Evolutionary conservation across 1,140 invertebrate species (phyloP).

Genomic region (Conopomorpha cramerella): DNA sequence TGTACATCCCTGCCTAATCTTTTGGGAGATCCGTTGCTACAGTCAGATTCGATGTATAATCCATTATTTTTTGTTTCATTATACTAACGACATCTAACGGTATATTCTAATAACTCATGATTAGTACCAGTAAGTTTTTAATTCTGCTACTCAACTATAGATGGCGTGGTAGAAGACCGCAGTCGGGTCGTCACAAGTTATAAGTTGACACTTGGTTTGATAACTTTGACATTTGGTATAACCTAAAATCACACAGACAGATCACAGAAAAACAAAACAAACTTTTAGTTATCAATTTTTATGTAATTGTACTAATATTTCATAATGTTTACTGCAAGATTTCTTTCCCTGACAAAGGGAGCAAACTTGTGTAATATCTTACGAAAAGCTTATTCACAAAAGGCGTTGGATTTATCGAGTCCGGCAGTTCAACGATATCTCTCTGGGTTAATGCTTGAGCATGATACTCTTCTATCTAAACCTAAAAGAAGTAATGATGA

Average conservation of each 20-base stretch:
- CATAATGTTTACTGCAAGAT: not conserved
- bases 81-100: too few species aligned
- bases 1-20: too few species aligned
- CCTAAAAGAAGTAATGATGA: slow-evolving; percentile 22
- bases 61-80: too few species aligned
- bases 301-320: not conserved
- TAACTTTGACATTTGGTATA: too few species aligned
- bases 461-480: slow-evolving; percentile 29
- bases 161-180: slow-evolving; percentile 9
- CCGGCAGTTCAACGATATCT: slow-evolving; percentile 37
- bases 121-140: too few species aligned
- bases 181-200: too few species aligned
- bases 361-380: slow-evolving; percentile 12
- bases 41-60: too few species aligned
- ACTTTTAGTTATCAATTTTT: not conserved
- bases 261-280: too few species aligned
- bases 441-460: slow-evolving; percentile 36
- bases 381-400: slow-evolving; percentile 26
- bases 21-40: too few species aligned
- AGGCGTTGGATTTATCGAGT: slow-evolving; percentile 32
- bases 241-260: too few species aligned
- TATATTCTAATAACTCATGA: too few species aligned
- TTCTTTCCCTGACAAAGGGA: slow-evolving; percentile 15
- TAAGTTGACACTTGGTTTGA: too few species aligned
- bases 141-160: slow-evolving; percentile 1